Percentiles rank a stretch among this genome's conserved stretches.
These are phyloP conservation scores for Conistra vaccinii DNA, from an alignment of 2,888 invertebrate genomes.

Conservation along the genomic window DNA sequence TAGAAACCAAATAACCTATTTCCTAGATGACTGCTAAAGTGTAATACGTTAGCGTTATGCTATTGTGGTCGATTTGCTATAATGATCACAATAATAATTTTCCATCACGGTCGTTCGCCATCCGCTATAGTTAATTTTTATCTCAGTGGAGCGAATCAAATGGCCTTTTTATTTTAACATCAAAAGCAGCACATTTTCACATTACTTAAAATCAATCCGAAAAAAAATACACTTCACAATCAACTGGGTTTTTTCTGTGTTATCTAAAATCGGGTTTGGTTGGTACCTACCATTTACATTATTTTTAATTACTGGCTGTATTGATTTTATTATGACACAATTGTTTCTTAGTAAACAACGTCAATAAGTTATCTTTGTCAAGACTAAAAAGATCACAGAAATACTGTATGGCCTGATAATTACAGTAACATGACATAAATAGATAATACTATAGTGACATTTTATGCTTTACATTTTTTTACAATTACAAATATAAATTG, in stretches of 20 bases:
- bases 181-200: not conserved
- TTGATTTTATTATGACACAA: constrained; percentile 67
- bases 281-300: constrained; percentile 26
- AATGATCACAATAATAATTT: constrained; percentile 20
- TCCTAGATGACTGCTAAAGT: constrained; percentile 11
- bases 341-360: constrained; percentile 52
- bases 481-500: constrained; percentile 39
- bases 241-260: not conserved
- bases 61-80: constrained; percentile 23
- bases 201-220: not conserved
- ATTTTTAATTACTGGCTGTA: constrained; percentile 53
- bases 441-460: constrained; percentile 51
- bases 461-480: constrained; percentile 33
- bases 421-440: constrained; percentile 53
- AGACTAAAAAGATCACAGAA: constrained; percentile 75
- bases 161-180: not conserved
- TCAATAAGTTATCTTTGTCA: constrained; percentile 57
- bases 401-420: constrained; percentile 69
- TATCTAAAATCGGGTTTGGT: constrained; percentile 27
- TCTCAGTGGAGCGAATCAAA: not conserved
- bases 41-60: constrained; percentile 2
- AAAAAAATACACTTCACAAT: not conserved
- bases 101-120: not conserved
- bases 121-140: not conserved
- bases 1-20: constrained; percentile 22